These are phyloP conservation scores for Acyrthosiphon pisum DNA, from an alignment of 1,140 invertebrate species.

Conservation along the genomic window DNA sequence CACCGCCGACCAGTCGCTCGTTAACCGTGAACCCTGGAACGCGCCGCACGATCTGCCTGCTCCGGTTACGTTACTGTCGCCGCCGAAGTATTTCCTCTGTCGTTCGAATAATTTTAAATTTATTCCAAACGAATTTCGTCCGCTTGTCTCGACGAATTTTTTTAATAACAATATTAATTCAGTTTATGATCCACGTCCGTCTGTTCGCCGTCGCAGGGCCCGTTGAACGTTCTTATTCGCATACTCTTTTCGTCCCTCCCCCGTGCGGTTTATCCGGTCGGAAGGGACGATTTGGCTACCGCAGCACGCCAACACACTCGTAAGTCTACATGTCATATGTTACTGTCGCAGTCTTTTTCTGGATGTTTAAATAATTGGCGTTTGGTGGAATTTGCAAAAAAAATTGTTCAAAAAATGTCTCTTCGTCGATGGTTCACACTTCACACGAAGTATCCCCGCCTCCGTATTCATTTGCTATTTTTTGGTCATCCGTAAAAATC, in stretches of 20 bases:
- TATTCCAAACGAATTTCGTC: neutral
- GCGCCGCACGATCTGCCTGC: rapidly evolving
- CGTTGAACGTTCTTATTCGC: neutral
- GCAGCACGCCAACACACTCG: neutral
- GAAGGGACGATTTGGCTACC: neutral
- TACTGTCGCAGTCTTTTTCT: neutral
- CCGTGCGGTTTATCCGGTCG: neutral
- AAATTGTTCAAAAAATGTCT: neutral
- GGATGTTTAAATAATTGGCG: neutral
- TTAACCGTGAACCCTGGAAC: conserved; percentile 19
- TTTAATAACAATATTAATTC: neutral
- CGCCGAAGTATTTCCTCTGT: neutral
- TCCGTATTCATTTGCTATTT: neutral
- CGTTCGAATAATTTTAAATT: neutral
- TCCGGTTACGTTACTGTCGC: neutral
- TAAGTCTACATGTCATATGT: neutral
- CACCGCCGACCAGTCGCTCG: conserved; percentile 39
- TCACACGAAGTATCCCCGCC: neutral
- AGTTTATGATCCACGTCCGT: neutral
- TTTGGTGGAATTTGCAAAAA: neutral
- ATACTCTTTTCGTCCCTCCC: neutral
- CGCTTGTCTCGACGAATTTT: neutral
- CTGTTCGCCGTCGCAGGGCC: neutral
- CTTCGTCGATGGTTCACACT: neutral
- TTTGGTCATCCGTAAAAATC: neutral